These are phyloP conservation scores for Meiosimyza decipiens DNA, from an alignment of 2,888 invertebrate species.

Conservation along the genomic window DNA sequence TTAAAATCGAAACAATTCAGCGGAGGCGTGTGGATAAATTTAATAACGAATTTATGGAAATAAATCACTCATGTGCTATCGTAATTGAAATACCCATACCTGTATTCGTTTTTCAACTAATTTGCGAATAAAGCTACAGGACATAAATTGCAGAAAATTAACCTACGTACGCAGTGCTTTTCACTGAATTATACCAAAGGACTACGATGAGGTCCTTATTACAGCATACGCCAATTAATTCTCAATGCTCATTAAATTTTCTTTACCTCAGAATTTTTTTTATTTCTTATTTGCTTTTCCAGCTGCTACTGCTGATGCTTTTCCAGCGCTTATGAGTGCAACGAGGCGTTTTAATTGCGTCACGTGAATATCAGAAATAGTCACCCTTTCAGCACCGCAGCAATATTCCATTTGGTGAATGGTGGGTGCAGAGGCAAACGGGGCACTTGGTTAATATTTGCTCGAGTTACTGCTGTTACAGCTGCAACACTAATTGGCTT, in stretches of 20 bases:
- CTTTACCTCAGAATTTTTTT: slow-evolving; percentile 30
- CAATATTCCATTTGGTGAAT: background rate
- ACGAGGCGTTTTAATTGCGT: slow-evolving; percentile 26
- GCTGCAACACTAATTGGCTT: slow-evolving; percentile 31
- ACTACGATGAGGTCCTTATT: slow-evolving; percentile 6
- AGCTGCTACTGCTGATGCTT: too few relatives aligned
- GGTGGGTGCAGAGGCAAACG: background rate
- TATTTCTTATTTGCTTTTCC: slow-evolving; percentile 25
- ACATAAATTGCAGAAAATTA: background rate
- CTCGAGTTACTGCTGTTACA: slow-evolving; percentile 10
- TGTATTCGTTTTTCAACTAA: background rate
- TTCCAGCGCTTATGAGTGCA: slow-evolving; percentile 25
- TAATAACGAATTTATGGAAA: background rate
- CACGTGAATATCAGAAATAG: slow-evolving; percentile 9
- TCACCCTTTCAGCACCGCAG: background rate
- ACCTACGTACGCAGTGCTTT: too few relatives aligned
- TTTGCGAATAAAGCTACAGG: background rate
- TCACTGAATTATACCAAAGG: too few relatives aligned
- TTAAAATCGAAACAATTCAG: too few relatives aligned
- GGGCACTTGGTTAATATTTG: slow-evolving; percentile 20
- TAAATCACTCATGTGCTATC: background rate
- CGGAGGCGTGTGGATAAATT: too few relatives aligned
- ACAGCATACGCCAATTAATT: slow-evolving; percentile 44
- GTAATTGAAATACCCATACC: background rate
- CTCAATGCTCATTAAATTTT: slow-evolving; percentile 47